A percentile compares a stretch with the other conserved stretches of the same genome.
Evolutionary conservation across 2,113 vertebrate species (phyloP).

Genomic region (Chaenocephalus aceratus): DNA sequence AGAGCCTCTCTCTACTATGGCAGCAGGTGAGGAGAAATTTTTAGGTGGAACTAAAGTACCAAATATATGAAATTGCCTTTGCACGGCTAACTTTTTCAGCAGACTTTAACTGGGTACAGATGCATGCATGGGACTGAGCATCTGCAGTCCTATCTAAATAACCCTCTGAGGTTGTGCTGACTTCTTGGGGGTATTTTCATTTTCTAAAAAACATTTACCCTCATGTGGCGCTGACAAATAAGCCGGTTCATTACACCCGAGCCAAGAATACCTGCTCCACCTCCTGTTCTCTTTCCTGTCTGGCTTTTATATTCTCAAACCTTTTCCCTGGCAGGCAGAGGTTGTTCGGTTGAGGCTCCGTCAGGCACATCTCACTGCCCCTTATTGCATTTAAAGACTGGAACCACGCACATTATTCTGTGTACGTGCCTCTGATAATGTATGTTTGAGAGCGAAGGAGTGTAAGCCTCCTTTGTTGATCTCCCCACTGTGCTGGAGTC

Average conservation of each 20-base stretch:
- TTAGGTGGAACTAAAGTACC: slow-evolving; percentile 55
- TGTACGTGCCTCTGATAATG: slow-evolving; percentile 64
- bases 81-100: slow-evolving; percentile 15
- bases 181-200: slow-evolving; percentile 4
- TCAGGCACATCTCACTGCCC: slow-evolving; percentile 58
- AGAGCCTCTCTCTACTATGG: slow-evolving; percentile 62
- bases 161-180: slow-evolving; percentile 49
- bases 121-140: slow-evolving; percentile 48
- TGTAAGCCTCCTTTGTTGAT: slow-evolving; percentile 71
- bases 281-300: slow-evolving; percentile 23
- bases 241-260: slow-evolving; percentile 41
- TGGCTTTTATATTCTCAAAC: slow-evolving; percentile 36
- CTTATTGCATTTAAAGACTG: slow-evolving; percentile 61
- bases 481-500: slow-evolving; percentile 73
- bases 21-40: slow-evolving; percentile 58
- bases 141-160: slow-evolving; percentile 43
- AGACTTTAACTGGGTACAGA: slow-evolving; percentile 60
- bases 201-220: slow-evolving; percentile 30
- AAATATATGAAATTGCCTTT: slow-evolving; percentile 31
- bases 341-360: slow-evolving; percentile 37
- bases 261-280: slow-evolving; percentile 37
- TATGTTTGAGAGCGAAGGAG: slow-evolving; percentile 70
- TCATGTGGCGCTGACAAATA: slow-evolving; percentile 27
- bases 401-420: slow-evolving; percentile 55
- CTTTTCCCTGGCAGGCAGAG: slow-evolving; percentile 43